Percentiles rank a stretch among this genome's conserved stretches.
phyloP scores from a whole-genome alignment of 2,113 vertebrate genomes.

The Microcebus murinus region DNA sequence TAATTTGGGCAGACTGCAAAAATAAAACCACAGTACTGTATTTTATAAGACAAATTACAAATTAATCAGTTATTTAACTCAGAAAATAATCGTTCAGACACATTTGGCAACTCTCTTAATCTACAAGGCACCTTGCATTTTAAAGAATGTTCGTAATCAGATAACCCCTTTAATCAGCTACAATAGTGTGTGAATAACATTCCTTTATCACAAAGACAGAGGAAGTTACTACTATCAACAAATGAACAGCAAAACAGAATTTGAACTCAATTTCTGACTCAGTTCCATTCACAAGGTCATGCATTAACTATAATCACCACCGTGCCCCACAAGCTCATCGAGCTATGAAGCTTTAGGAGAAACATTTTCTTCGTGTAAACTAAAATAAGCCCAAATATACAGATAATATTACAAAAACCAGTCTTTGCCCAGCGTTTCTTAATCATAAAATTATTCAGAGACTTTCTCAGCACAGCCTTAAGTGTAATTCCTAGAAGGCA shows the following conservation, averaged over 20 bases:
- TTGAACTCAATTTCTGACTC: background rate
- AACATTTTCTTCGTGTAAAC: background rate
- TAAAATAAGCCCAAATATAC: background rate
- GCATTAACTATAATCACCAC: background rate
- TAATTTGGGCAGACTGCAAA: background rate
- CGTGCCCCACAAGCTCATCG: background rate
- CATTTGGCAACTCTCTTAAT: background rate
- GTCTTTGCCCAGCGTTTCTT: background rate
- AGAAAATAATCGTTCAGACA: slow-evolving; percentile 12
- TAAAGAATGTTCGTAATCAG: background rate
- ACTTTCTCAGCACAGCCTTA: background rate
- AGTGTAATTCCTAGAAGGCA: slow-evolving; percentile 77
- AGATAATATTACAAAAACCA: background rate
- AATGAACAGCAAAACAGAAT: slow-evolving; percentile 25
- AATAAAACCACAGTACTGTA: background rate
- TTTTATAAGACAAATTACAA: background rate
- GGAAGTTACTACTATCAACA: background rate
- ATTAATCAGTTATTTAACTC: slow-evolving; percentile 16
- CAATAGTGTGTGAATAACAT: background rate
- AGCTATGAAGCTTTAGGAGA: background rate
- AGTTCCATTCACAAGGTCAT: background rate
- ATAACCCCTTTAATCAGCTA: background rate
- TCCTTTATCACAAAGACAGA: background rate
- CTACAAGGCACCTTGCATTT: background rate
- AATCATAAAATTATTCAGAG: background rate